Evolutionary conservation across 2,113 vertebrate species (phyloP), one percentile per base, ranked within the genome.

Genomic region (Ophiodon elongatus): DNA sequence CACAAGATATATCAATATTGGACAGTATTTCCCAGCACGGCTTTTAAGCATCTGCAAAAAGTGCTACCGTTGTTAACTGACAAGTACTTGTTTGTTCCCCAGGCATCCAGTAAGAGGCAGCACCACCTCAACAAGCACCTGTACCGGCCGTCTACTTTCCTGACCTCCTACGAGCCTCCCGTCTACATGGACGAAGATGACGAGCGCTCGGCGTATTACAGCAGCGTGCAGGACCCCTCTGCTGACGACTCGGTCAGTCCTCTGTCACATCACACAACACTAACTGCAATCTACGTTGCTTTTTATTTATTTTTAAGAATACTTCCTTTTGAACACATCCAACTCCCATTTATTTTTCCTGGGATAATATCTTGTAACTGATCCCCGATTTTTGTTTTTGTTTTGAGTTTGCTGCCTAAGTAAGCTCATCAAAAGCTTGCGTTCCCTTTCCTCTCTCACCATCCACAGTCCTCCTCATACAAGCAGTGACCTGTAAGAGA

Each of bases 161-260:
- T 99, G 95, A 97, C 98, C 69, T 99, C 98, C 52, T 98, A 99
- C 41, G 98, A 99, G 93, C 98, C 98, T 68, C 98, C 98, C 2
- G 98, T 99, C 88, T 99, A 95, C 90, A 99, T 99, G 98, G 98
- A 99, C 62, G 98, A 99, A 39, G 98, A 99, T 2, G 98, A 99
- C 60, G 98, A 99, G 90, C 96, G 96, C 47, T 92, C 95, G n/a
- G 95, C 96, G 83, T 99, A 96, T 91, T 96, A 97, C 87, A 93
- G 95, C 92, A 94, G 94, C 88, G 91, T 96, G 87, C 97, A 96
- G 92, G 95, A 97, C 92, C 94, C 94, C 71, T 85, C 93, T 0
- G 95, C 92, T 0, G 97, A 97, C 8, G 98, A 99, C 71, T 97
- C 97, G 89, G 95, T 97, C 43, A 90, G 95, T 89, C 82, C 10